Conservation (phyloP, 2,113 vertebrate genomes). For the Ammodytes marinus region DNA sequence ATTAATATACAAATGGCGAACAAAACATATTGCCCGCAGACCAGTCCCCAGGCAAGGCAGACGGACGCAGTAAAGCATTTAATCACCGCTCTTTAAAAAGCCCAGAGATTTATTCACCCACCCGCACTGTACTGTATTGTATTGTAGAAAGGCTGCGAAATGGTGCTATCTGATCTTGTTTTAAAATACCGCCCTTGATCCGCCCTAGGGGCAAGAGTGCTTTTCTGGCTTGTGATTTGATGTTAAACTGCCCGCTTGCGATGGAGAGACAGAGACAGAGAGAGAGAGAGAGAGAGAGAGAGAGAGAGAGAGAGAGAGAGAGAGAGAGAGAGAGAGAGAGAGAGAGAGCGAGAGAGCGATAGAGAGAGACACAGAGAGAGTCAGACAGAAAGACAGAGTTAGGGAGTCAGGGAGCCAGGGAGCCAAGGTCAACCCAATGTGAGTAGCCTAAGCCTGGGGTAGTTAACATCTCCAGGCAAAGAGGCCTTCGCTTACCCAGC, state of each 20-base stretch:
- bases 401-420: slow-evolving; percentile 32
- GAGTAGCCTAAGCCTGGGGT: slow-evolving; percentile 42
- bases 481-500: slow-evolving; percentile 34
- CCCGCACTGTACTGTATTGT: slow-evolving; percentile 6
- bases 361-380: too few species aligned
- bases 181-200: slow-evolving; percentile 70
- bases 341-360: too few species aligned
- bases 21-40: slow-evolving; percentile 33
- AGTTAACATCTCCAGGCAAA: slow-evolving; percentile 52
- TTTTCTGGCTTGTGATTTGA: slow-evolving; percentile 58
- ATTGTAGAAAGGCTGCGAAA: slow-evolving; percentile 42
- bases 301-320: not conserved
- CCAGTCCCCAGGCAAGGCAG: slow-evolving; percentile 45
- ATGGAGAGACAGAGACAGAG: slow-evolving; percentile 27
- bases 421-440: slow-evolving; percentile 75
- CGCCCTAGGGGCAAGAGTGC: slow-evolving; percentile 42
- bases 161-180: slow-evolving; percentile 64
- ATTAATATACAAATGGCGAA: slow-evolving; percentile 58
- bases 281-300: too few species aligned
- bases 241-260: slow-evolving; percentile 70
- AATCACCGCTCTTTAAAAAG: slow-evolving; percentile 75
- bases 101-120: slow-evolving; percentile 69
- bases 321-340: too few species aligned
- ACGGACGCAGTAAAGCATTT: slow-evolving; percentile 71
- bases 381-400: too few species aligned